Percentiles rank a stretch among this genome's conserved stretches.
These are phyloP conservation scores for Globodera ellingtonae DNA, from an alignment of 1,140 invertebrate species.

Conservation along the genomic window DNA sequence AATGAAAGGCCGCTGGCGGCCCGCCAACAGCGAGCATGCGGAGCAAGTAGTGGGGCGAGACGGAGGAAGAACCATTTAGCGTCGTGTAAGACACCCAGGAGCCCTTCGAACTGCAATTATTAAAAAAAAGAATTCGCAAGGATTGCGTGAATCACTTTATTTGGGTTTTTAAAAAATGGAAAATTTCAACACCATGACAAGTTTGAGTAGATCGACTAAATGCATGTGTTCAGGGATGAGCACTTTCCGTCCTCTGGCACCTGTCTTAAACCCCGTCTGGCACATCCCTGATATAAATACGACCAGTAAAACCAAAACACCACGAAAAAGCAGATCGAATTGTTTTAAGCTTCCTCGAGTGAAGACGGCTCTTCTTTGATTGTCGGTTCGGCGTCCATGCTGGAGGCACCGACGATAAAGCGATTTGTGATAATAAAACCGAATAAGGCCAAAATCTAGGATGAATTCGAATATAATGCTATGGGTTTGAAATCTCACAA, in stretches of 20 bases:
- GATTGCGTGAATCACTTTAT: no score
- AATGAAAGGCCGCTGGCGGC: no score
- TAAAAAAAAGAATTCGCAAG: no score
- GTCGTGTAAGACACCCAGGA: no score
- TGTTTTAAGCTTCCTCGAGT: slow-evolving; percentile 57
- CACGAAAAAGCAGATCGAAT: slow-evolving; percentile 70
- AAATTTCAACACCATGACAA: neutral
- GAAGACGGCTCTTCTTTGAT: slow-evolving; percentile 32
- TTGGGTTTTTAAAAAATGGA: neutral
- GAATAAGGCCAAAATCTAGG: slow-evolving; percentile 21
- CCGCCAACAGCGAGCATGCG: no score
- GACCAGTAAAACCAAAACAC: neutral
- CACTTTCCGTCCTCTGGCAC: no score
- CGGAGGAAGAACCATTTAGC: no score
- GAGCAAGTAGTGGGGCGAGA: no score
- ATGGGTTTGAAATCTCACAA: slow-evolving; percentile 64
- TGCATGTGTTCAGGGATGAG: neutral
- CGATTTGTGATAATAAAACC: slow-evolving; percentile 17
- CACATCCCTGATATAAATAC: neutral
- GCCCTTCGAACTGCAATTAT: no score
- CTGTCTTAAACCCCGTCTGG: no score
- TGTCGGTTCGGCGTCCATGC: neutral
- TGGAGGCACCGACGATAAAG: slow-evolving; percentile 12
- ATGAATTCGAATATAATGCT: neutral
- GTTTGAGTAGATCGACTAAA: slow-evolving; percentile 4